Evolutionary conservation across 2,888 invertebrate species (phyloP), one percentile per base, ranked within the genome.

Genomic region (Tenthredo mesomela): DNA sequence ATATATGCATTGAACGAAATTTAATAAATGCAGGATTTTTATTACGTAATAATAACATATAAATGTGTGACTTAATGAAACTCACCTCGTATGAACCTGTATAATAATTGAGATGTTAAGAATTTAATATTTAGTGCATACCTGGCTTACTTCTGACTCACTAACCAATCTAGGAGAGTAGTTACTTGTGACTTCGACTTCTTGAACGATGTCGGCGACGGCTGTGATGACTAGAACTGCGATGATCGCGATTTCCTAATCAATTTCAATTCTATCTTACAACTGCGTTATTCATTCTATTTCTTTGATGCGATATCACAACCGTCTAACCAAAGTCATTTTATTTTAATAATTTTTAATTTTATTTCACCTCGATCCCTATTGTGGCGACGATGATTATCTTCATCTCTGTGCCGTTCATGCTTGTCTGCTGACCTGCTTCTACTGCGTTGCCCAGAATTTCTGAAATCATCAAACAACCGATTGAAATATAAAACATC

Each of bases 151-250:
- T 92, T 92, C 92, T 92, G 93, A 93, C 92, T 93, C 93, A 93
- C 93, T 93, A 93, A 93, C 93, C 93, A 93, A 93, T 93, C 93
- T 93, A 93, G 92, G 92, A 91, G 92, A 91, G 92, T 92, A 91
- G 93, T 93, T 93, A 93, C 92, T 93, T 93, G 93, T 90, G 93
- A 93, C 93, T 93, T 91, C 93, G 92, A 90, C 93, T 93, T 91
- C 93, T 89, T 85, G 93, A 93, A 87, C 93, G 92, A 88, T 92
- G 92, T 84, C 93, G 92, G 85, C 92, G 91, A 70, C 93, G 93
- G 85, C 88, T 93, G 85, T 93, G 92, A 84, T 92, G 91, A 86
- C 91, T 91, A 70, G 92, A 91, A 85, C 89, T 92, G 86, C 92
- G 92, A 86, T 93, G 91, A 87, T 93, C 93, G 50, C 93, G 92